Percentiles rank a stretch among this genome's conserved stretches.
Conservation (phyloP, 2,888 invertebrate genomes). For the Oxycera nigricornis region DNA sequence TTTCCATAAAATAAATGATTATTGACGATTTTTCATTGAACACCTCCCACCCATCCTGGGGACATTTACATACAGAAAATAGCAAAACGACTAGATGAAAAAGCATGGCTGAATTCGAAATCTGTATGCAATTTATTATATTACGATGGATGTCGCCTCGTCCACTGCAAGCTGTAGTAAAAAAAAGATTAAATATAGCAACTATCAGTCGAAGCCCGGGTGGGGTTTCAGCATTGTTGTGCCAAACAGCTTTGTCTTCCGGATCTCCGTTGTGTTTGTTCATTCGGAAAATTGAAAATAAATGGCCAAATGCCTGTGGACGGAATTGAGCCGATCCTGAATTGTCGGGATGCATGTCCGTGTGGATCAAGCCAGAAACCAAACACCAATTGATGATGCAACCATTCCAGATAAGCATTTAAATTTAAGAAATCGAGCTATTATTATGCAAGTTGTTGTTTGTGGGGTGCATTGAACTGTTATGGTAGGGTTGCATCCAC, state of each 20-base stretch:
- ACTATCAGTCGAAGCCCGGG: constrained; percentile 8
- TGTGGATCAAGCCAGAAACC: not conserved
- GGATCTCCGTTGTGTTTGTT: constrained; percentile 10
- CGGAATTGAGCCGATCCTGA: constrained; percentile 19
- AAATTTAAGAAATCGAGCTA: constrained; percentile 17
- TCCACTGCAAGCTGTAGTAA: not conserved
- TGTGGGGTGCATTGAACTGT: not conserved
- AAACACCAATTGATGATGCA: not conserved
- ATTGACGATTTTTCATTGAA: too few relatives aligned
- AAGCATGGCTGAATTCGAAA: too few relatives aligned
- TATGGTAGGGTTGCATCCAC: not conserved
- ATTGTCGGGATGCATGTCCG: not conserved
- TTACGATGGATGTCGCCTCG: not conserved
- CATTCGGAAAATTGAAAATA: constrained; percentile 37
- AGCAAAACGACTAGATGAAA: too few relatives aligned
- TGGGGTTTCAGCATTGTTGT: constrained; percentile 17
- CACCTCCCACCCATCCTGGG: too few relatives aligned
- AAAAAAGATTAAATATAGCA: constrained; percentile 27
- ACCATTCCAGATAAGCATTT: not conserved
- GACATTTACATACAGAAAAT: too few relatives aligned
- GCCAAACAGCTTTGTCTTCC: constrained; percentile 23
- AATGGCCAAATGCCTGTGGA: constrained; percentile 27
- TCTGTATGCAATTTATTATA: not conserved
- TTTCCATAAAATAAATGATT: too few relatives aligned
- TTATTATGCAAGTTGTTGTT: not conserved